phyloP scores from a whole-genome alignment of 1,140 invertebrate genomes.

The Atta cephalotes region DNA sequence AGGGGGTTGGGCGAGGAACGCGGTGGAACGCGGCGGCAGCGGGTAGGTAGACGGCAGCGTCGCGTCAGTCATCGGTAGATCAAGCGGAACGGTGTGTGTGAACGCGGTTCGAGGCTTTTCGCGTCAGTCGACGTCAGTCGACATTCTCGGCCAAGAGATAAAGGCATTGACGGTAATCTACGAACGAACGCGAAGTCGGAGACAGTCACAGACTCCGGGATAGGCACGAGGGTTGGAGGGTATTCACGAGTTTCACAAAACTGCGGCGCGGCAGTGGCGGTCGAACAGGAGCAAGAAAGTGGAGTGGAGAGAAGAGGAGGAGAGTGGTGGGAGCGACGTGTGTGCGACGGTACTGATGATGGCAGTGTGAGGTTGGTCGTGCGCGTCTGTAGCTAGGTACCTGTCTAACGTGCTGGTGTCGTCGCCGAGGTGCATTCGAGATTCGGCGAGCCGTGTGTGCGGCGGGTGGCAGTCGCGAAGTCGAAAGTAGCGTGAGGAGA shows the following conservation, averaged over 20 bases:
- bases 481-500: slow-evolving; percentile 12
- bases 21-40: not conserved
- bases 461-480: not conserved
- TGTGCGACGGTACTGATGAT: not conserved
- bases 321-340: slow-evolving; percentile 37
- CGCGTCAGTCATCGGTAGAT: not conserved
- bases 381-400: slow-evolving; percentile 3
- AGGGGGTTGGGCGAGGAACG: not conserved
- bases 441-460: slow-evolving; percentile 2
- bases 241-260: not conserved
- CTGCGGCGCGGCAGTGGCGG: slow-evolving; percentile 4
- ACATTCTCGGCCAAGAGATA: not conserved
- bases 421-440: not conserved
- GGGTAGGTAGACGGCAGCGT: too few relatives aligned
- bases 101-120: not conserved
- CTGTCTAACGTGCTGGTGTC: slow-evolving; percentile 1
- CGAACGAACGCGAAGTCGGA: not conserved
- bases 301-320: not conserved
- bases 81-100: slow-evolving; percentile 9
- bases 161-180: not conserved
- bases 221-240: not conserved
- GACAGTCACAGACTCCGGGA: not conserved
- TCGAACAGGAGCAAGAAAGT: not conserved
- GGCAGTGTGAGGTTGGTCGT: slow-evolving; percentile 38
- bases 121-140: not conserved